phyloP scores from a whole-genome alignment of 2,797 vertebrate species.

The Eidolon dupreanum region DNA sequence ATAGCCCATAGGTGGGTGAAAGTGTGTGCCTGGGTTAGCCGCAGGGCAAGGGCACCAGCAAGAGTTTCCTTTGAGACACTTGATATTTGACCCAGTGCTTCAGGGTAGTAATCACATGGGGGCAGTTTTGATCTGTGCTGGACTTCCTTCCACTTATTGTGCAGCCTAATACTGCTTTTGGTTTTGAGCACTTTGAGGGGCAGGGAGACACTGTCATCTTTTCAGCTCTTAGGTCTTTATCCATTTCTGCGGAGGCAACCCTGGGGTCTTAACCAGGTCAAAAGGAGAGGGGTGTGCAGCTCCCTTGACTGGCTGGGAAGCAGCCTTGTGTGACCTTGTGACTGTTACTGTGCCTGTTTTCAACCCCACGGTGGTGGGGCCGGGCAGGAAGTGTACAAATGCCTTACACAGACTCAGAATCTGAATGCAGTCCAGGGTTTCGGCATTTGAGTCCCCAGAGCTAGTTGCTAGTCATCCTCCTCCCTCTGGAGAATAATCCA shows the following conservation, averaged over 20 bases:
- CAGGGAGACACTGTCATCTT: background rate
- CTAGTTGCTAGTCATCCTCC: background rate
- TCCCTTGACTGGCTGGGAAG: rapidly evolving
- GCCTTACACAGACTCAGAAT: rapidly evolving
- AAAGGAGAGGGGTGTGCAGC: background rate
- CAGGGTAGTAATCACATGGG: rapidly evolving
- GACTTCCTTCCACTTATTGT: too few species aligned
- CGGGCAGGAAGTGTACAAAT: rapidly evolving
- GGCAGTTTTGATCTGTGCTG: rapidly evolving
- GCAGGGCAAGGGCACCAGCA: rapidly evolving
- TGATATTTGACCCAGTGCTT: rapidly evolving
- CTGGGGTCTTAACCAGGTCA: background rate
- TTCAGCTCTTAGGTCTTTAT: background rate
- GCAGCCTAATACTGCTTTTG: background rate
- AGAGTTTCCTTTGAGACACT: background rate
- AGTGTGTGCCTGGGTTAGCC: rapidly evolving
- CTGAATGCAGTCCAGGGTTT: background rate
- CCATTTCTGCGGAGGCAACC: too few species aligned
- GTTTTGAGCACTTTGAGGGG: background rate
- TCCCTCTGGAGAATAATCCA: conserved; percentile 60
- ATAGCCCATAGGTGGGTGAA: rapidly evolving
- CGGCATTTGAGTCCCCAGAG: background rate
- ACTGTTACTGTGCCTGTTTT: background rate
- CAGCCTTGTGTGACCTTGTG: background rate
- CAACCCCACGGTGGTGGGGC: background rate